These are phyloP conservation scores for Calyptommatus sinebrachiatus DNA, from an alignment of 2,113 vertebrate species.

Conservation along the genomic window DNA sequence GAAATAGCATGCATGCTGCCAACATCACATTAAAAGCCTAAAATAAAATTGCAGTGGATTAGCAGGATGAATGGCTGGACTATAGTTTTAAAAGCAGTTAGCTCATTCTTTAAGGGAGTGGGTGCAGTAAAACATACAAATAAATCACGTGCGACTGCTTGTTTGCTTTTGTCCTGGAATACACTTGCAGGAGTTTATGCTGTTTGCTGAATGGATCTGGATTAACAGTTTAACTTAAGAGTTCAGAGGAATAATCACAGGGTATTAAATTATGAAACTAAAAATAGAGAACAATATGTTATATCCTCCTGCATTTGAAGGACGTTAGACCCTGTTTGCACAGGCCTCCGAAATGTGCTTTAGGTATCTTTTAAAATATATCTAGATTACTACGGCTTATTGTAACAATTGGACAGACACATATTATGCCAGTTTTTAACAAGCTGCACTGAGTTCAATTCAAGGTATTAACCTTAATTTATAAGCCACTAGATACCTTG, in stretches of 20 bases:
- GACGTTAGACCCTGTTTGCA: not conserved
- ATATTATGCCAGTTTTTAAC: too few relatives aligned
- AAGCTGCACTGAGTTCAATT: too few relatives aligned
- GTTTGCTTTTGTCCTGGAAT: not conserved
- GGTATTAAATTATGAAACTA: not conserved
- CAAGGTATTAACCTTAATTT: too few relatives aligned
- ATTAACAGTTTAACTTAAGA: not conserved
- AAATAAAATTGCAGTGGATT: not conserved
- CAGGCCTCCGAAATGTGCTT: too few relatives aligned
- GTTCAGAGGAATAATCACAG: not conserved
- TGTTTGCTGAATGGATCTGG: not conserved
- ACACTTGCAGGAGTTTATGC: not conserved
- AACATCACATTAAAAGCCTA: not conserved
- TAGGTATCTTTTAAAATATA: too few relatives aligned
- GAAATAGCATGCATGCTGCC: not conserved
- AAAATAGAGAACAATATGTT: not conserved
- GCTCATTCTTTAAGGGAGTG: not conserved
- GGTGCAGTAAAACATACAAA: not conserved
- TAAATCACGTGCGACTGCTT: not conserved
- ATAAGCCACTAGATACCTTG: too few relatives aligned
- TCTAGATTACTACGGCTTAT: too few relatives aligned
- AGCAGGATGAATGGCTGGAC: not conserved
- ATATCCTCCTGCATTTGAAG: not conserved
- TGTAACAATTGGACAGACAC: too few relatives aligned
- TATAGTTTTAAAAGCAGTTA: not conserved